Conservation (phyloP, 2,888 invertebrate genomes). For the Altica lythri region DNA sequence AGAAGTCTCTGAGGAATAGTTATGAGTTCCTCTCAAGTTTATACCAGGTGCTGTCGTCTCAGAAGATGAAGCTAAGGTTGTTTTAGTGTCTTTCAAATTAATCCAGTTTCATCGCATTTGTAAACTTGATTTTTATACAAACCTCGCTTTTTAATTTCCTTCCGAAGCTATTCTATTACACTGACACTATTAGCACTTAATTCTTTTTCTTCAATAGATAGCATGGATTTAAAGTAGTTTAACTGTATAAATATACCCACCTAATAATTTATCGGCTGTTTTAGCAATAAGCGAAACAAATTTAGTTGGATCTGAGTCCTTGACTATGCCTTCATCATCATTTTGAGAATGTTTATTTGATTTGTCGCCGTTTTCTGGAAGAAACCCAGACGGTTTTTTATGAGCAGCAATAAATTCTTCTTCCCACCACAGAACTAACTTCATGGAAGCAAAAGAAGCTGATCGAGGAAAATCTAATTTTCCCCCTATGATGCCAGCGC, state of each 20-base stretch:
- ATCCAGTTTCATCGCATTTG: too few species aligned
- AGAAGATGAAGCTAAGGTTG: too few species aligned
- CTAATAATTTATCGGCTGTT: conserved; percentile 72
- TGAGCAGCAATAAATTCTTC: conserved; percentile 80
- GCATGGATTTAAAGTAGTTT: too few species aligned
- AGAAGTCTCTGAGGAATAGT: too few species aligned
- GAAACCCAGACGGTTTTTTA: conserved; percentile 65
- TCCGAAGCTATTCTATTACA: too few species aligned
- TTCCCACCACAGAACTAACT: conserved; percentile 86
- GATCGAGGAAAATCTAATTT: conserved; percentile 81
- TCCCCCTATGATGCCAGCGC: conserved; percentile 80
- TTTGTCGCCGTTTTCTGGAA: conserved; percentile 55
- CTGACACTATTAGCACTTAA: too few species aligned
- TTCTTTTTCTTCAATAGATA: too few species aligned
- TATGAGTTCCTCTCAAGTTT: too few species aligned
- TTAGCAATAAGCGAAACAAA: conserved; percentile 73
- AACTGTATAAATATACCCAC: conserved; percentile 53
- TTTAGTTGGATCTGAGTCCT: conserved; percentile 77
- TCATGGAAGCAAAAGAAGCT: conserved; percentile 82
- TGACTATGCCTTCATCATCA: conserved; percentile 65
- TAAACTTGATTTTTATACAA: too few species aligned
- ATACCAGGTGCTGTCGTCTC: too few species aligned
- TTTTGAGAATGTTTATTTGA: conserved; percentile 55
- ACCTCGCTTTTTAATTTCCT: too few species aligned
- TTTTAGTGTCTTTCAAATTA: too few species aligned